Evolutionary conservation across 2,113 vertebrate genomes (phyloP).

Genomic region (Mellivora capensis): DNA sequence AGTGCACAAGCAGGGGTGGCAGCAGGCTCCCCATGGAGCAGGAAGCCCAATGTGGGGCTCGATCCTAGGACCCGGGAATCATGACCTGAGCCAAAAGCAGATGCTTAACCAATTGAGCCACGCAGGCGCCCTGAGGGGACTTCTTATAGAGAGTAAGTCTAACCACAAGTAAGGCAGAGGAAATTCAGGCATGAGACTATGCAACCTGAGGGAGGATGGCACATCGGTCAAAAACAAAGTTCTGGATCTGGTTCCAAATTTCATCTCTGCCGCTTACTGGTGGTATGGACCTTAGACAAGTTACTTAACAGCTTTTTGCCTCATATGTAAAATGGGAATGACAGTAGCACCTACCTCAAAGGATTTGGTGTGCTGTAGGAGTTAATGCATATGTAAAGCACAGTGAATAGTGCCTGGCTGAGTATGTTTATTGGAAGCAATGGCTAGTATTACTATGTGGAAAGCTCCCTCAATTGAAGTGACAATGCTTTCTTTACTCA

Average conservation of each 20-base stretch:
- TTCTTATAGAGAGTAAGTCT: neutral
- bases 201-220: neutral
- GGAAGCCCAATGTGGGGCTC: too few relatives aligned
- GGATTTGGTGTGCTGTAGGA: neutral
- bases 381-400: neutral
- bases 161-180: neutral
- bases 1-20: too few relatives aligned
- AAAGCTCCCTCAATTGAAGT: neutral
- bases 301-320: neutral
- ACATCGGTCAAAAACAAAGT: neutral
- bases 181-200: neutral
- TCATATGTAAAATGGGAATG: conserved; percentile 7
- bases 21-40: too few relatives aligned
- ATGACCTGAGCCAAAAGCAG: too few relatives aligned
- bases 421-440: neutral
- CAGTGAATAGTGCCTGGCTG: neutral
- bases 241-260: neutral
- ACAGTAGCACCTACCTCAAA: neutral
- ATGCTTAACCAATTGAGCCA: too few relatives aligned
- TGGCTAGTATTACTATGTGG: neutral
- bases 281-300: neutral
- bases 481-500: neutral
- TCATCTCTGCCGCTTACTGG: neutral
- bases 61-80: too few relatives aligned
- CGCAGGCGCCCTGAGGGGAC: neutral